phyloP scores from a whole-genome alignment of 2,797 vertebrate species.

The Neosalanx taihuensis region DNA sequence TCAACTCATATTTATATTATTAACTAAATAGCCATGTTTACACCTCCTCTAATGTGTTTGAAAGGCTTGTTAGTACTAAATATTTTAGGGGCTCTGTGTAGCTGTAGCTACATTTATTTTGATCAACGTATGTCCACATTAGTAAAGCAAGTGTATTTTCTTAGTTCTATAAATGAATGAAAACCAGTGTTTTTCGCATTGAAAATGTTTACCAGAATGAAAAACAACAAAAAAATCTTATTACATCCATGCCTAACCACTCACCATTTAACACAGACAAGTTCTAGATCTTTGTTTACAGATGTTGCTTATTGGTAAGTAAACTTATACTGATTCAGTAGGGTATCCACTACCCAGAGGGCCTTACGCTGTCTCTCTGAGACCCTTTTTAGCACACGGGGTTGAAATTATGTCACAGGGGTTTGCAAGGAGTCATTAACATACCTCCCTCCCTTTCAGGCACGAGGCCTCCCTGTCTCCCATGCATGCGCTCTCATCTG shows the following conservation, averaged over 20 bases:
- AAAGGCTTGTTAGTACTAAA: neutral
- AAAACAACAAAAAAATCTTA: neutral
- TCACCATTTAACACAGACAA: conserved; percentile 11
- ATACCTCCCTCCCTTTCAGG: conserved; percentile 77
- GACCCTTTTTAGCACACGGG: conserved; percentile 64
- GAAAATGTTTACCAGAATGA: neutral
- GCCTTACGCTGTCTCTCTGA: conserved; percentile 21
- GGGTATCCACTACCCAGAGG: conserved; percentile 48
- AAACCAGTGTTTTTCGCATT: neutral
- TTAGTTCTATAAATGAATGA: neutral
- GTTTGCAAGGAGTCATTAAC: conserved; percentile 81
- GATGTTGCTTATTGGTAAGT: conserved; percentile 30
- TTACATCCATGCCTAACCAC: neutral
- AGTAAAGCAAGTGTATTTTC: neutral
- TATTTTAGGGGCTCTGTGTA: neutral
- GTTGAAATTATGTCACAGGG: conserved; percentile 46
- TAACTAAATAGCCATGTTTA: neutral
- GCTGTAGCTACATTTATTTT: neutral
- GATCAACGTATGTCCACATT: neutral
- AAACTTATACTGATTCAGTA: conserved; percentile 31
- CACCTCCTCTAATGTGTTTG: neutral
- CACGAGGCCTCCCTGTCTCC: conserved; percentile 69
- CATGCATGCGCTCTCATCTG: conserved; percentile 76
- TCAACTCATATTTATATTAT: neutral
- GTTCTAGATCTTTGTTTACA: conserved; percentile 10